Evolutionary conservation across 2,888 invertebrate genomes (phyloP).

Genomic region (Heliconius sara): DNA sequence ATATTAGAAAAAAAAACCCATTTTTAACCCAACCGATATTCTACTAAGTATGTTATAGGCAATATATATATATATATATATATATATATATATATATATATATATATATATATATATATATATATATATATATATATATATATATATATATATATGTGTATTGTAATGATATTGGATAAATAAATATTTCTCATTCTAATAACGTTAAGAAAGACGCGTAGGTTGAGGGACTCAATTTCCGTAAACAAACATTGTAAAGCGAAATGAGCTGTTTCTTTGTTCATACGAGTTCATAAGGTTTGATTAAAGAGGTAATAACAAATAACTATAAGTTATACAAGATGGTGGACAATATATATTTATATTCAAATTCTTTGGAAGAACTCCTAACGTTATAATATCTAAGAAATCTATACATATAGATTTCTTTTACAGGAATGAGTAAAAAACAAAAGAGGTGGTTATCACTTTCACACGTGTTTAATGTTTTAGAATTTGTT

Average conservation of each 20-base stretch:
- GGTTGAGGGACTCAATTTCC: background rate
- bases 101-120: too few species aligned
- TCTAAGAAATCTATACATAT: too few species aligned
- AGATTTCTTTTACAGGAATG: too few species aligned
- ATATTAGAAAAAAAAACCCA: background rate
- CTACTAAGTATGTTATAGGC: background rate
- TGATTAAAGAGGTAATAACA: slow-evolving; percentile 8
- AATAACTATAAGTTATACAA: background rate
- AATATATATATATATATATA: background rate
- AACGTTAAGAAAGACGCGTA: background rate
- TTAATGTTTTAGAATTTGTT: too few species aligned
- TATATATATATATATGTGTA: background rate
- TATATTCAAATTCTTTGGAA: background rate
- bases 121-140: background rate
- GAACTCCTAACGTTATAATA: background rate
- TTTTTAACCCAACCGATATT: background rate
- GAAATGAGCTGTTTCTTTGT: slow-evolving; percentile 21
- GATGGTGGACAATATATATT: background rate
- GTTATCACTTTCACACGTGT: too few species aligned
- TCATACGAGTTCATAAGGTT: background rate
- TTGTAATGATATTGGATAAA: background rate
- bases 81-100: too few species aligned
- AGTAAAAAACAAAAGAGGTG: background rate
- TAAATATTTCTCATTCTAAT: background rate
- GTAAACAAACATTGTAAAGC: slow-evolving; percentile 25